Evolutionary conservation across 1,140 invertebrate species (phyloP), one percentile per base, ranked within the genome.

Genomic region (Drosophila bocki): DNA sequence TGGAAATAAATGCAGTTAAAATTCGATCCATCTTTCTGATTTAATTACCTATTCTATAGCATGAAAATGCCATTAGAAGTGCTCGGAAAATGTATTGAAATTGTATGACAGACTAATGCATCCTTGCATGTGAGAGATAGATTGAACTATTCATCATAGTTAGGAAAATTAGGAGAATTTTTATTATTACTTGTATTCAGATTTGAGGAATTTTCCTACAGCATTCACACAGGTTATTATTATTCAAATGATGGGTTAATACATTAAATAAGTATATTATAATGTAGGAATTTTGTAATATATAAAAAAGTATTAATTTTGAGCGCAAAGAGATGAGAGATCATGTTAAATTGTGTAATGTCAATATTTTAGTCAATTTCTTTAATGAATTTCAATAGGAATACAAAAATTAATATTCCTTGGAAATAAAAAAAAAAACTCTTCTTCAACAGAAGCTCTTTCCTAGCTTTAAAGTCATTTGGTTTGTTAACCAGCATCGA

Each of bases 1-100:
- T 13, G 12, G 22, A 29, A 70, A 32, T 58, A 59, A 72, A 50
- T 70, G 19, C 37, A 72, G 15, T 72, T 59, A 42, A 50, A 60
- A 15, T 71, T 60, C 22, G 37, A 72, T 72, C 45, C 22, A 72
- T 72, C 15, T 60, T 11, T 7, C 13, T 26, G 7, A 37, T 17
- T 47, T 72, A 72, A 72, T 72, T 60, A 72, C 1, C 22, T n/a
- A 19, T 37, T 37, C 32, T 42, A 26, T 13, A 32, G 45, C 44
- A 72, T 33, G 65, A 35, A 42, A 41, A 35, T 41, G 44, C 35
- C 65, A 69, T 68, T 69, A 53, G 47, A 8, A 8, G 13, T 41
- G 15, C 65, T 26, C 4, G 13, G 37, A 11, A 71, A 59, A 32
- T 71, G 12, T 7, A 17, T 9, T 9, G 13, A 4, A 15, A 8